Evolutionary conservation across 2,888 invertebrate species (phyloP).

Genomic region (Perizoma affinitatum): DNA sequence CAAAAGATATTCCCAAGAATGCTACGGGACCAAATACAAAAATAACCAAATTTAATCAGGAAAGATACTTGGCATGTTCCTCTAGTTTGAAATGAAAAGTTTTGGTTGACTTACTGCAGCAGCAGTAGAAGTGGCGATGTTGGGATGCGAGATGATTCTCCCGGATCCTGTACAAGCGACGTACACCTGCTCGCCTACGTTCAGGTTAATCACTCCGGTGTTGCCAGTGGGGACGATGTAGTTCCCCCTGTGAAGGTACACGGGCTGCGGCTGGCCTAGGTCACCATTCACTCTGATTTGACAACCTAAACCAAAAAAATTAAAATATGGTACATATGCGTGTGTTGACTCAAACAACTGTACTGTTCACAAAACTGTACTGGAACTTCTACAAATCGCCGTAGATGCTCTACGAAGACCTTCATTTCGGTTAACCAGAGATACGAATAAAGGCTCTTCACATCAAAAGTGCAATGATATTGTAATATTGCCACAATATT

Average conservation of each 20-base stretch:
- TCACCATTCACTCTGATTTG: slow-evolving; percentile 74
- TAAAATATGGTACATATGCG: too few relatives aligned
- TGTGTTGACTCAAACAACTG: too few relatives aligned
- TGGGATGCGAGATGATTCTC: slow-evolving; percentile 61
- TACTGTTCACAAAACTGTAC: too few relatives aligned
- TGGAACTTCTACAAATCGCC: too few relatives aligned
- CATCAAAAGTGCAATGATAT: too few relatives aligned
- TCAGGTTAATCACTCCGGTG: slow-evolving; percentile 58
- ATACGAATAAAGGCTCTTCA: too few relatives aligned
- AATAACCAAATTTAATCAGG: too few relatives aligned
- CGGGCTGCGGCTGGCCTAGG: slow-evolving; percentile 84
- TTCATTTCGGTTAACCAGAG: background rate
- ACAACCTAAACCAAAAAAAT: slow-evolving; percentile 62
- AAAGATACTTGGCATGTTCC: too few relatives aligned
- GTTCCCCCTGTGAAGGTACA: slow-evolving; percentile 75
- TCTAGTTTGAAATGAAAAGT: too few relatives aligned
- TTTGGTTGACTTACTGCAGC: slow-evolving; percentile 55
- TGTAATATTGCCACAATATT: too few relatives aligned
- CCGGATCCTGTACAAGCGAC: slow-evolving; percentile 67
- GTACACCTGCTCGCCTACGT: slow-evolving; percentile 58
- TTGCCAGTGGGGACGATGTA: slow-evolving; percentile 62
- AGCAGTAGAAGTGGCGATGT: slow-evolving; percentile 49
- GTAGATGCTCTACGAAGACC: background rate
- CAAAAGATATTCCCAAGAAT: too few relatives aligned
- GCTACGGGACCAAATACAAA: too few relatives aligned